Conservation (phyloP, 2,797 vertebrate genomes). For the Sarcoramphus papa region DNA sequence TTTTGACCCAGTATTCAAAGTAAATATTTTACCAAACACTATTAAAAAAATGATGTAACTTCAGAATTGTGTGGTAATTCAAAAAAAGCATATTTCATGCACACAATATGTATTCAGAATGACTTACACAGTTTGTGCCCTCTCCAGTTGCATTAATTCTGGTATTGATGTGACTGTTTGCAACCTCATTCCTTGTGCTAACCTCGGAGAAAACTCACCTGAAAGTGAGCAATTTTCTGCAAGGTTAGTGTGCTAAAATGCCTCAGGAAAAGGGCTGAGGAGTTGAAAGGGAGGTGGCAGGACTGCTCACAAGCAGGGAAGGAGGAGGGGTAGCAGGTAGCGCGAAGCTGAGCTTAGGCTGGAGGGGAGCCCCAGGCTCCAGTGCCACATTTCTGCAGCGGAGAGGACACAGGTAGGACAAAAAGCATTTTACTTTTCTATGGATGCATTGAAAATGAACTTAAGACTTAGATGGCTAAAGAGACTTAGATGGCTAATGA, state of each 20-base stretch:
- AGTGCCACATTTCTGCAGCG: not conserved
- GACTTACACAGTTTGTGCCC: not conserved
- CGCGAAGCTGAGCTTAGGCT: not conserved
- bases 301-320: not conserved
- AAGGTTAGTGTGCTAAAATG: not conserved
- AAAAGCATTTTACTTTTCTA: not conserved
- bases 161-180: not conserved
- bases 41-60: accelerated
- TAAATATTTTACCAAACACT: not conserved
- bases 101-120: not conserved
- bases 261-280: not conserved
- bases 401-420: not conserved
- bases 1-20: not conserved
- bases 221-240: not conserved
- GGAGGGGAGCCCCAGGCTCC: not conserved
- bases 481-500: not conserved
- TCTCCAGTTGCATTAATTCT: not conserved
- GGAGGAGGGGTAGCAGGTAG: not conserved
- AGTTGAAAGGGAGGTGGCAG: not conserved
- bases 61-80: not conserved
- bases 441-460: not conserved
- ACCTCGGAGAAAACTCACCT: not conserved
- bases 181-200: not conserved
- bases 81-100: not conserved
- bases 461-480: not conserved